phyloP scores from a whole-genome alignment of 2,113 vertebrate species.

The Silurus asotus region DNA sequence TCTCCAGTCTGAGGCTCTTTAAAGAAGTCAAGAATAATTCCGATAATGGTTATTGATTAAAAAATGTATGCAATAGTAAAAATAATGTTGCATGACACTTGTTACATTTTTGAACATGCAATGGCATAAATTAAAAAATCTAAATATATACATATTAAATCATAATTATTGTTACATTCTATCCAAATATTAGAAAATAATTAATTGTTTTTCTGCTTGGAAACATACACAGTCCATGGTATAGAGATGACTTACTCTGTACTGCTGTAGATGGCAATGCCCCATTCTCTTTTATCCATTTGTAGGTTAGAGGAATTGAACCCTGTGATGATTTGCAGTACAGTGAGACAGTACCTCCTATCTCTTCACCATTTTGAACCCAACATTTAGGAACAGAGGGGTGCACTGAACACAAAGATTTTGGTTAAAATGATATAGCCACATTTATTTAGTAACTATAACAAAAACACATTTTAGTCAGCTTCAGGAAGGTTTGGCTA shows the following conservation, averaged over 20 bases:
- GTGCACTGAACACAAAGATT: slow-evolving; percentile 67
- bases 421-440: slow-evolving; percentile 33
- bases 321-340: slow-evolving; percentile 76
- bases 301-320: slow-evolving; percentile 75
- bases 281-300: slow-evolving; percentile 77
- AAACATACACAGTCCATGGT: not conserved
- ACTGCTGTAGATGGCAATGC: slow-evolving; percentile 58
- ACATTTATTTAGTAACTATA: not conserved
- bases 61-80: not conserved
- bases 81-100: not conserved
- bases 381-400: slow-evolving; percentile 81
- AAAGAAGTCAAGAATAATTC: slow-evolving; percentile 9
- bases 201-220: not conserved
- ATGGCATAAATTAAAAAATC: not conserved
- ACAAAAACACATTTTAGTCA: not conserved
- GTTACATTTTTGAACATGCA: not conserved
- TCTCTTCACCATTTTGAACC: slow-evolving; percentile 74
- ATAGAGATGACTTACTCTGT: slow-evolving; percentile 56
- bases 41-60: not conserved
- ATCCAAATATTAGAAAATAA: not conserved
- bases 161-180: not conserved
- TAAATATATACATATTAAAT: not conserved
- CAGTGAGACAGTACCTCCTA: slow-evolving; percentile 73
- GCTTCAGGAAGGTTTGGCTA: not conserved
- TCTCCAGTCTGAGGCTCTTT: slow-evolving; percentile 74